phyloP scores from a whole-genome alignment of 2,888 invertebrate genomes.

The Salticus scenicus region DNA sequence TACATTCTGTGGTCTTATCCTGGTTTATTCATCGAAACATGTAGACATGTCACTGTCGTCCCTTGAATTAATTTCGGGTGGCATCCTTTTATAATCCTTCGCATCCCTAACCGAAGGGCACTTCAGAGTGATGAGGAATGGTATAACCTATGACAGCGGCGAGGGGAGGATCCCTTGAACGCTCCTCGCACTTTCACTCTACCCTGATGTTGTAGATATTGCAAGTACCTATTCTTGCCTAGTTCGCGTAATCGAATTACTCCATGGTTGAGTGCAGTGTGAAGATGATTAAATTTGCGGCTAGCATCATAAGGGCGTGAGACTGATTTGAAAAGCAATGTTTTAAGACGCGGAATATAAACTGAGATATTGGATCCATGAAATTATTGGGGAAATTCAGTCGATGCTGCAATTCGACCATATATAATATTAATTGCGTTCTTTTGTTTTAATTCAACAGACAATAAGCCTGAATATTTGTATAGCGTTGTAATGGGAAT shows the following conservation, averaged over 20 bases:
- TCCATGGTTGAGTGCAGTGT: neutral
- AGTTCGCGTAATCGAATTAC: neutral
- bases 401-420: too few relatives aligned
- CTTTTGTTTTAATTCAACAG: too few relatives aligned
- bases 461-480: too few relatives aligned
- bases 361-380: neutral
- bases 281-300: constrained; percentile 14
- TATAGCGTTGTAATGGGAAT: too few relatives aligned
- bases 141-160: neutral
- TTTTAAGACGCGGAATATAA: neutral
- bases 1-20: too few relatives aligned
- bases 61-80: constrained; percentile 1
- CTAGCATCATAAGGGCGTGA: neutral
- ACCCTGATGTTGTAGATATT: neutral
- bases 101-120: neutral
- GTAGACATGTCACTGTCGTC: neutral
- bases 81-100: constrained; percentile 15
- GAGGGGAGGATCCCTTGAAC: neutral
- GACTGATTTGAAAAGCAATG: neutral
- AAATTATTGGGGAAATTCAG: neutral
- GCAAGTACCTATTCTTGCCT: neutral
- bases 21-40: neutral
- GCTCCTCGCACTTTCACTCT: neutral
- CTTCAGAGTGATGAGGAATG: constrained; percentile 10
- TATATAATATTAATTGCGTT: too few relatives aligned